Evolutionary conservation across 2,797 vertebrate species (phyloP), one percentile per base, ranked within the genome.

Genomic region (Mormyrus proboscirostris): DNA sequence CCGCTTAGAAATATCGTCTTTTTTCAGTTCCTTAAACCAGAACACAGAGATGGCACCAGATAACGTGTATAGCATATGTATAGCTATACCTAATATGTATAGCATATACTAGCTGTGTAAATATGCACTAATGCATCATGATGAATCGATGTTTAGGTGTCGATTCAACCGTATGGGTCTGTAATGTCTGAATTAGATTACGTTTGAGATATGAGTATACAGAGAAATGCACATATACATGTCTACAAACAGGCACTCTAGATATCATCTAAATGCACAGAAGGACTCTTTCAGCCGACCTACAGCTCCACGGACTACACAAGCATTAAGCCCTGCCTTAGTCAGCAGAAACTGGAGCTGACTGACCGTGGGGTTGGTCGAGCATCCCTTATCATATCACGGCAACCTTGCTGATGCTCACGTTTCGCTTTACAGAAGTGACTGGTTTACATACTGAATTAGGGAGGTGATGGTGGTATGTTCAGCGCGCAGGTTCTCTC

Each of bases 341-440:
- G 49, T 86, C 83, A 51, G 83, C 83, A 53, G 83, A 86, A 53
- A 86, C 83, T 1, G 47, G 25, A 84, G 82, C 82, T 25, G 82
- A 14, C 10, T n/a, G n/a, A 4, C 49, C 1, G n/a, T 25, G 9
- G 47, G 49, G 22, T 22, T 50, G 50, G 49, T 49, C 29, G 10
- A 53, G 50, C 12, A 51, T 7, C 9, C 73, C 16, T 3, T 3
- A 41, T 22, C 38, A 38, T n/a, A 2, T 76, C 12, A 38, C 1
- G 14, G 69, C 69, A 41, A 33, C 29, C 12, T 33, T 16, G 2
- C 12, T 38, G 38, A 8, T 2, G 0, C 73, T 79, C 33, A 76
- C 33, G 4, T 38, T 76, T 16, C 19, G 73, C 14, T 44, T 79
- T 44, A 79, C 6, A 41, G 73, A 79, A 79, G 38, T 79, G 38